Conservation (phyloP, 2,888 invertebrate genomes). For the Drosophila demipolita region DNA sequence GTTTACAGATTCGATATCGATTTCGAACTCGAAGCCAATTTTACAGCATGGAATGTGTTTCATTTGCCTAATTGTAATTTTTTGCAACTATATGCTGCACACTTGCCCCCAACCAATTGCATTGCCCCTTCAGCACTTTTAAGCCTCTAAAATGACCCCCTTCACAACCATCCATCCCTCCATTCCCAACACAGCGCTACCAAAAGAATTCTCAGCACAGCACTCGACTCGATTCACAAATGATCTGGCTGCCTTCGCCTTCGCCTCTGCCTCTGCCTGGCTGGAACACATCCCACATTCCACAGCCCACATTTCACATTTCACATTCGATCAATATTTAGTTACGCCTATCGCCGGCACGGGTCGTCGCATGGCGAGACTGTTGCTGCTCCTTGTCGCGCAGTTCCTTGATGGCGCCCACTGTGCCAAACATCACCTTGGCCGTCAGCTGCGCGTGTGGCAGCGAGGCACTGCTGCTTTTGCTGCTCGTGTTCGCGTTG, state of each 20-base stretch:
- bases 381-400: conserved; percentile 90
- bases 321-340: conserved; percentile 48
- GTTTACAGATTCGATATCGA: not conserved
- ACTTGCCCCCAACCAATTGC: conserved; percentile 41
- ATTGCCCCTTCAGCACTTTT: conserved; percentile 56
- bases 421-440: conserved; percentile 90
- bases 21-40: not conserved
- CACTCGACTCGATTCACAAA: conserved; percentile 32
- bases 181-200: not conserved
- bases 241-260: not conserved
- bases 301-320: conserved; percentile 12
- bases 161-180: conserved; percentile 40
- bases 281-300: conserved; percentile 13
- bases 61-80: conserved; percentile 28
- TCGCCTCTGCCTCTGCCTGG: conserved; percentile 16
- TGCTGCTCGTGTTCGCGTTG: conserved; percentile 62
- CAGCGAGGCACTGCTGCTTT: conserved; percentile 59
- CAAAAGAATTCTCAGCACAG: conserved; percentile 31
- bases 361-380: conserved; percentile 86
- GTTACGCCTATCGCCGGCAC: conserved; percentile 84
- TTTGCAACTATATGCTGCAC: conserved; percentile 19
- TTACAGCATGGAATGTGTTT: conserved; percentile 51
- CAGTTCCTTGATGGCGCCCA: conserved; percentile 90
- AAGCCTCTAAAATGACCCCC: conserved; percentile 76
- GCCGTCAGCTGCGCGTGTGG: conserved; percentile 87